These are phyloP conservation scores for Catharus minimus DNA, from an alignment of 2,113 vertebrate genomes.

Conservation along the genomic window DNA sequence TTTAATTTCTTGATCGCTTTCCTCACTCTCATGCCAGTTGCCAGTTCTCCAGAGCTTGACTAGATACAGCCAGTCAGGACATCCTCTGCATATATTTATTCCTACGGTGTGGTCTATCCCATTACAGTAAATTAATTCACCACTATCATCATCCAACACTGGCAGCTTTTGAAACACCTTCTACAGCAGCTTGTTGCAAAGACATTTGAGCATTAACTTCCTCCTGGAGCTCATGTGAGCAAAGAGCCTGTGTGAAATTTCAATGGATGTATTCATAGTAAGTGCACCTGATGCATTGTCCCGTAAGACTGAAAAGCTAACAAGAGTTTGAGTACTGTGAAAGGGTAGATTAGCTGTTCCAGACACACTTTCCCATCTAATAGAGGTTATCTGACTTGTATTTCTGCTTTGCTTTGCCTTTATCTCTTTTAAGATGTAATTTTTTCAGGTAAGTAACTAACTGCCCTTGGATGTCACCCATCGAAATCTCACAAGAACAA, in stretches of 20 bases:
- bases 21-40: not conserved
- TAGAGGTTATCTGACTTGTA: not conserved
- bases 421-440: not conserved
- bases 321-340: not conserved
- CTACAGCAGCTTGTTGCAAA: not conserved
- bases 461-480: not conserved
- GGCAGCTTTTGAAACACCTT: not conserved
- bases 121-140: not conserved
- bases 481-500: not conserved
- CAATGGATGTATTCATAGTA: not conserved
- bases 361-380: not conserved
- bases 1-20: not conserved
- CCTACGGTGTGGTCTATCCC: not conserved
- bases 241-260: not conserved
- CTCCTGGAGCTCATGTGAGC: not conserved
- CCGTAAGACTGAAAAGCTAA: not conserved
- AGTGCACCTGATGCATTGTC: not conserved
- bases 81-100: not conserved
- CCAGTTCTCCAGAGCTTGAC: not conserved
- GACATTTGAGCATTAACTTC: accelerated
- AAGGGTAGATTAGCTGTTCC: not conserved
- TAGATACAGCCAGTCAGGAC: not conserved
- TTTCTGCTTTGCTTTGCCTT: not conserved
- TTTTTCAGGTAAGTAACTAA: not conserved
- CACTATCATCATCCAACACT: not conserved